phyloP scores from a whole-genome alignment of 2,113 vertebrate genomes.

The Oenanthe melanoleuca region DNA sequence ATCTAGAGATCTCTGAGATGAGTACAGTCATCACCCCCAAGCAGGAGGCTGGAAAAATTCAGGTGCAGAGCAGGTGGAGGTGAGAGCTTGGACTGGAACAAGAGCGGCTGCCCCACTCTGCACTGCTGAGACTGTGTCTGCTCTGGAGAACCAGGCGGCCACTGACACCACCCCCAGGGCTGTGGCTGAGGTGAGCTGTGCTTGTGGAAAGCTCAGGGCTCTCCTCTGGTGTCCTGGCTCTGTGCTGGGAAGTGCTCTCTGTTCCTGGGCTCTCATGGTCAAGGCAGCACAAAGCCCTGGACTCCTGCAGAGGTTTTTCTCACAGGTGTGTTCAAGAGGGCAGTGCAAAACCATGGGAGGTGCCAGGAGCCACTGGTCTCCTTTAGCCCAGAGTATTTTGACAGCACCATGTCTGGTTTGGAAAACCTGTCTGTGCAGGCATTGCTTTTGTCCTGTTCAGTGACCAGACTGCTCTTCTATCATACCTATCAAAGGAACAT shows the following conservation, averaged over 20 bases:
- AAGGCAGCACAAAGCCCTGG: background rate
- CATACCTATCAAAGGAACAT: background rate
- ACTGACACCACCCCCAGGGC: background rate
- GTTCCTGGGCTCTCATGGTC: fast-evolving
- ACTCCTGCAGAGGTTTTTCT: background rate
- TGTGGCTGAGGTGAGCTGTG: background rate
- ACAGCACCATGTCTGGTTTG: background rate
- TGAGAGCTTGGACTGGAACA: background rate
- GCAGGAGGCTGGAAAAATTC: background rate
- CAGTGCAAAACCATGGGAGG: background rate
- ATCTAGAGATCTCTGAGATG: background rate
- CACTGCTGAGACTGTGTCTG: fast-evolving
- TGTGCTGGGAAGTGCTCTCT: background rate
- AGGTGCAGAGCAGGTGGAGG: background rate
- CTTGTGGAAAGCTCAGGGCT: background rate
- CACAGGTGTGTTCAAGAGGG: background rate
- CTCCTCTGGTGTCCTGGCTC: background rate
- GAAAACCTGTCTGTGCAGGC: slow-evolving; percentile 22
- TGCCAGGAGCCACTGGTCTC: background rate
- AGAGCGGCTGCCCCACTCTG: background rate
- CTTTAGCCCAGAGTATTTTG: background rate
- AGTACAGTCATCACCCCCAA: background rate
- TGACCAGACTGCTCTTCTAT: background rate
- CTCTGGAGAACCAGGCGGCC: fast-evolving
- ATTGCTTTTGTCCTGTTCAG: background rate